phyloP scores from a whole-genome alignment of 1,140 invertebrate species.

The Trichonephila inaurata region DNA sequence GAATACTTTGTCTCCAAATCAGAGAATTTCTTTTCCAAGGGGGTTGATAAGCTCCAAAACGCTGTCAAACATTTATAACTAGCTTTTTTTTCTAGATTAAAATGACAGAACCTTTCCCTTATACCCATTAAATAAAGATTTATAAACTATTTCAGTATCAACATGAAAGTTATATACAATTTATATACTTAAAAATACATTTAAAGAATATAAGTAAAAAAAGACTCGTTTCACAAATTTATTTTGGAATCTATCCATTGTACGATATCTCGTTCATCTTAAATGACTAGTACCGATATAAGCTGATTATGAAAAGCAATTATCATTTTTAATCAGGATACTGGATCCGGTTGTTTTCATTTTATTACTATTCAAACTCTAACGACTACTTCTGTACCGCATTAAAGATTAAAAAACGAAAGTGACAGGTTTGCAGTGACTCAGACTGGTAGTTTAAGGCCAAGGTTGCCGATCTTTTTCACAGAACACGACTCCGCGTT shows the following conservation, averaged over 20 bases:
- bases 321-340: not conserved
- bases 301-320: not conserved
- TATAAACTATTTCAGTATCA: no score
- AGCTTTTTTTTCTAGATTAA: no score
- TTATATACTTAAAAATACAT: no score
- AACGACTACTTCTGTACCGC: not conserved
- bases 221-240: no score
- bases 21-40: no score
- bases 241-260: no score
- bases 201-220: not conserved
- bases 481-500: not conserved
- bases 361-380: not conserved
- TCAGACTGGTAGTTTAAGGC: constrained; percentile 53
- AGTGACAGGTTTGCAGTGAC: constrained; percentile 36
- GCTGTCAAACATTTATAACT: no score
- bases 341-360: not conserved
- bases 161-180: no score
- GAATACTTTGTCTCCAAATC: no score
- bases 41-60: no score
- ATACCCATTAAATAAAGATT: no score
- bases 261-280: not conserved
- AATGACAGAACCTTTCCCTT: no score
- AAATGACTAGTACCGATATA: not conserved
- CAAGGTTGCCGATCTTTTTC: constrained; percentile 40
- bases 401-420: constrained; percentile 6